Evolutionary conservation across 2,113 vertebrate genomes (phyloP), one percentile per base, ranked within the genome.

Genomic region (Antennarius striatus): DNA sequence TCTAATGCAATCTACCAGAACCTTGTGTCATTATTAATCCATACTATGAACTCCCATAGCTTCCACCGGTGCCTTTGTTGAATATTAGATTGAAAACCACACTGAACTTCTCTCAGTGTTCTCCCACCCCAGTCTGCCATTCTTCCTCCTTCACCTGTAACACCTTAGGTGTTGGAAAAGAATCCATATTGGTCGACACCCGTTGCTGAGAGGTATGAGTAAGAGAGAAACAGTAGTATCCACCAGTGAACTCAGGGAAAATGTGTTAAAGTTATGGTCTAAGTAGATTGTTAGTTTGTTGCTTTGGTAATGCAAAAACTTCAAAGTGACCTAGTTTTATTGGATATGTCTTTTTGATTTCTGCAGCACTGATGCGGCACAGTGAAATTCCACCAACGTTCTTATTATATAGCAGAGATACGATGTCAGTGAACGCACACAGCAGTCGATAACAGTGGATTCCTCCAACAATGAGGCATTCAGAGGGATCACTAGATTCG

Each of bases 291-390:
- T 81, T 84, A 50, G 64, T 43, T 36, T 43, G 42, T 43, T 80
- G 62, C 68, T 85, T 86, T 82, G 71, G 71, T 86, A 81, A 82
- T 61, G 82, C 77, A 56, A 30, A 75, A 80, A 79, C 84, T 86
- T 36, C 78, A 88, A 86, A 88, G 84, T 86, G 86, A 91, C 89
- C 89, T 79, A 90, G 75, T 89, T 90, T 78, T 76, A 71, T 8
- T 3, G 32, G 32, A 36, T 32, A 66, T 59, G 28, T 36, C 59
- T 68, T 83, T 63, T 71, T 80, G 64, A 77, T 68, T 84, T 84
- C 74, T 68, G 79, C 77, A 81, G 77, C 71, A 72, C 79, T 67
- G 68, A 68, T 68, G 80, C 68, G 70, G 73, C 73, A 67, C 29
- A 63, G 64, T 62, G 74, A 59, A 81, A 70, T 77, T 64, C 59